Evolutionary conservation across 2,888 invertebrate species (phyloP).

Genomic region (Cotesia congregata): DNA sequence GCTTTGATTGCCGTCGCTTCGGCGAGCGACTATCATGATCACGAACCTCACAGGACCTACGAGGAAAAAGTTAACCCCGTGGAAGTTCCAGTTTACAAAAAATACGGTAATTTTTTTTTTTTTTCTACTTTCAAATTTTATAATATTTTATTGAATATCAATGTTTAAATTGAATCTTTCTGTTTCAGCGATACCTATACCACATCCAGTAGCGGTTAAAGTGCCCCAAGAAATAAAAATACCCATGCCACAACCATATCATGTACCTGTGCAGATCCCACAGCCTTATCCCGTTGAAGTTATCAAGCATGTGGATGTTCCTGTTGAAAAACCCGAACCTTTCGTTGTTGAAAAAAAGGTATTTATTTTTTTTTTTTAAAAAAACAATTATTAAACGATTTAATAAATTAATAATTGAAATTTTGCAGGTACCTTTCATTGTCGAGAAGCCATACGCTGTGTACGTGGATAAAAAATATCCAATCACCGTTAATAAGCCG

Average conservation of each 20-base stretch:
- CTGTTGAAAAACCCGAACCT: conserved; percentile 74
- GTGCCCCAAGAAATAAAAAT: conserved; percentile 73
- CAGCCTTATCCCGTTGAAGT: conserved; percentile 71
- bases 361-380: conserved; percentile 46
- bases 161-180: not conserved
- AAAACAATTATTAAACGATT: not conserved
- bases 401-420: not conserved
- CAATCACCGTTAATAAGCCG: conserved; percentile 74
- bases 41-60: conserved; percentile 60
- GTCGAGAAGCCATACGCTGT: conserved; percentile 76
- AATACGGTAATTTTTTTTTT: conserved; percentile 60
- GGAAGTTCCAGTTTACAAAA: conserved; percentile 65
- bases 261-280: conserved; percentile 71
- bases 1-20: conserved; percentile 46
- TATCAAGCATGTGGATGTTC: conserved; percentile 73
- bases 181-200: conserved; percentile 72
- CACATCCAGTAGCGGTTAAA: conserved; percentile 73
- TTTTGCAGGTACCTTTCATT: conserved; percentile 71
- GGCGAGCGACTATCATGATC: conserved; percentile 57
- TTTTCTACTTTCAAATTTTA: not conserved
- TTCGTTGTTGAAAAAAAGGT: conserved; percentile 74
- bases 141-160: conserved; percentile 4
- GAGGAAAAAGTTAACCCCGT: conserved; percentile 63
- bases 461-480: conserved; percentile 74
- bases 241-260: conserved; percentile 75